Conservation (phyloP, 2,113 vertebrate genomes). For the Cyphomyrus plagiostoma region DNA sequence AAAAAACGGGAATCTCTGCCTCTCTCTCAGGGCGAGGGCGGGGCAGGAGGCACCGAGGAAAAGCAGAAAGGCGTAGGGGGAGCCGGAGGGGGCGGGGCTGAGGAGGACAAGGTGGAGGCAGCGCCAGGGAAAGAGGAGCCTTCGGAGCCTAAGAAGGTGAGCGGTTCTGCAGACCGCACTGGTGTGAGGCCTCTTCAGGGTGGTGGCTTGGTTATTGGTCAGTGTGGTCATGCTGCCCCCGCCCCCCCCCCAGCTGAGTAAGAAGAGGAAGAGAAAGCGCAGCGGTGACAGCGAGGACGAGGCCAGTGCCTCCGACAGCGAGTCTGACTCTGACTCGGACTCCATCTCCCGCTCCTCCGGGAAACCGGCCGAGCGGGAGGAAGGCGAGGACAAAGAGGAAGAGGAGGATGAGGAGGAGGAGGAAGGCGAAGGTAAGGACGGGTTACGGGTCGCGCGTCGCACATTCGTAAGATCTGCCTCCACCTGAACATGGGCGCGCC, state of each 20-base stretch:
- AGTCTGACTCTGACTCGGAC: slow-evolving; percentile 67
- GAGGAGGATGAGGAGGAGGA: slow-evolving; percentile 44
- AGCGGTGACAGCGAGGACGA: slow-evolving; percentile 82
- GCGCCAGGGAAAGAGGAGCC: slow-evolving; percentile 60
- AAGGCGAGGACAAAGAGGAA: slow-evolving; percentile 48
- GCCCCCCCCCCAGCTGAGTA: slow-evolving; percentile 50
- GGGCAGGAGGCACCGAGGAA: slow-evolving; percentile 49
- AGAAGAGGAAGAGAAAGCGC: slow-evolving; percentile 74
- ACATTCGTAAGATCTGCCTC: neutral
- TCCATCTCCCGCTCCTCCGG: slow-evolving; percentile 62
- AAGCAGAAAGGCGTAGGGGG: slow-evolving; percentile 41
- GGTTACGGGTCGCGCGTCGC: neutral
- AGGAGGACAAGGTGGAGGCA: slow-evolving; percentile 48
- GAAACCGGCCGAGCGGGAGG: slow-evolving; percentile 62
- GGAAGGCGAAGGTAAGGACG: slow-evolving; percentile 21
- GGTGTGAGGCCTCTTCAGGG: neutral
- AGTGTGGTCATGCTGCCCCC: neutral
- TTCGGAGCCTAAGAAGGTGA: slow-evolving; percentile 69
- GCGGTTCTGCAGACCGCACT: neutral
- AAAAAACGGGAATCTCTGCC: neutral
- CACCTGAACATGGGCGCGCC: neutral
- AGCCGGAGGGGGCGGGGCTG: slow-evolving; percentile 34
- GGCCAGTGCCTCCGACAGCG: slow-evolving; percentile 71
- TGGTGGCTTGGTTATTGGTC: neutral
- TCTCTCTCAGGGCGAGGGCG: slow-evolving; percentile 44